Conservation (phyloP, 2,797 vertebrate species). For the Poecilia gillii region DNA sequence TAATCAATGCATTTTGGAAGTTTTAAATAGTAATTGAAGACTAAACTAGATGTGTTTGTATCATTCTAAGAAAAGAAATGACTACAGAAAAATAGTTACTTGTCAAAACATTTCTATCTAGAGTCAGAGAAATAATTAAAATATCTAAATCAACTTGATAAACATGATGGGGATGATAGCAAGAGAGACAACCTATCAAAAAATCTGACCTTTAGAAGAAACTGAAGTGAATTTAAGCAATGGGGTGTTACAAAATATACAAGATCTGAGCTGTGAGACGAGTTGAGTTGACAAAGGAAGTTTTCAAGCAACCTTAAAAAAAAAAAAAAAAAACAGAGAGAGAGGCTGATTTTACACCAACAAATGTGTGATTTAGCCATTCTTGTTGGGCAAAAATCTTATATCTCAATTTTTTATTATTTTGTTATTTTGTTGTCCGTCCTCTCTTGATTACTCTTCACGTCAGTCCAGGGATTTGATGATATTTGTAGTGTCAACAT, state of each 20-base stretch:
- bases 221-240: background rate
- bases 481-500: background rate
- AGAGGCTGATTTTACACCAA: background rate
- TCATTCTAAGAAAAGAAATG: background rate
- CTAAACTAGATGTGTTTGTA: background rate
- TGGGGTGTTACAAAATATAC: background rate
- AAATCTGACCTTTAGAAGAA: background rate
- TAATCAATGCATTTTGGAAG: background rate
- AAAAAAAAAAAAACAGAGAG: too few species aligned
- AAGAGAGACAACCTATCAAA: background rate
- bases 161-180: background rate
- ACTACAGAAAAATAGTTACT: background rate
- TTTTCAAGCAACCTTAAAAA: background rate
- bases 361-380: background rate
- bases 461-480: background rate
- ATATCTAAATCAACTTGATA: background rate
- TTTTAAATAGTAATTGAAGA: background rate
- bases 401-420: background rate
- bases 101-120: background rate
- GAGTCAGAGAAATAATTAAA: background rate
- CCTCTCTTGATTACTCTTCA: background rate
- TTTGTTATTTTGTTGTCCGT: background rate
- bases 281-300: background rate
- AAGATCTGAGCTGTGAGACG: background rate
- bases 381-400: background rate